phyloP scores from a whole-genome alignment of 2,888 invertebrate genomes.

The Morpho helenor region DNA sequence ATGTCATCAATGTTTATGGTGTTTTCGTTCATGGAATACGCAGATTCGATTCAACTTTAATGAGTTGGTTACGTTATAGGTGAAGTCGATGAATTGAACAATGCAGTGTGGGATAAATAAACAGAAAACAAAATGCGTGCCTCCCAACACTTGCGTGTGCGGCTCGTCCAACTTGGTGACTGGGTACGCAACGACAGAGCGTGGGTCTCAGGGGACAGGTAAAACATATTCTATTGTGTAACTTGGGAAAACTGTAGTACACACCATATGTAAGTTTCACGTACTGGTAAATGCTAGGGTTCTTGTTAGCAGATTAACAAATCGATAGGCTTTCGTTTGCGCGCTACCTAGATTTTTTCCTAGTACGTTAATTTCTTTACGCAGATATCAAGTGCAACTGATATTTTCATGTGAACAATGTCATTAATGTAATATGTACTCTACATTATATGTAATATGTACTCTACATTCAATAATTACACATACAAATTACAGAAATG shows the following conservation, averaged over 20 bases:
- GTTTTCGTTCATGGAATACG: constrained; percentile 55
- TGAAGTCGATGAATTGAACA: constrained; percentile 25
- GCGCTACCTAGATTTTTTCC: neutral
- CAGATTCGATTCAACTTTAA: constrained; percentile 16
- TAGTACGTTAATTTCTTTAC: constrained; percentile 1
- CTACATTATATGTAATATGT: neutral
- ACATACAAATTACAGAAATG: neutral
- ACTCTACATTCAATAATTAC: neutral
- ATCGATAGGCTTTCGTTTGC: too few species aligned
- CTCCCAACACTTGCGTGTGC: constrained; percentile 48
- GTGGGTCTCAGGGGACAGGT: constrained; percentile 47
- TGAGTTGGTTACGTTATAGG: constrained; percentile 8
- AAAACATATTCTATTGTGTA: constrained; percentile 68
- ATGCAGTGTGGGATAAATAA: constrained; percentile 13
- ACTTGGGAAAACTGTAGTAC: constrained; percentile 66
- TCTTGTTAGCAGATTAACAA: constrained; percentile 8
- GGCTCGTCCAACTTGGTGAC: constrained; percentile 53
- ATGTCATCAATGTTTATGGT: constrained; percentile 45
- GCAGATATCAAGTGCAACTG: constrained; percentile 2
- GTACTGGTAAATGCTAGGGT: constrained; percentile 27
- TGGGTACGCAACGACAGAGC: constrained; percentile 48
- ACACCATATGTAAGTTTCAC: constrained; percentile 41
- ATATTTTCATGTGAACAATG: constrained; percentile 1
- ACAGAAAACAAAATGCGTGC: constrained; percentile 14
- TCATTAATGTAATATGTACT: constrained; percentile 1